phyloP scores from a whole-genome alignment of 2,888 invertebrate species.

The Dromius quadrimaculatus region DNA sequence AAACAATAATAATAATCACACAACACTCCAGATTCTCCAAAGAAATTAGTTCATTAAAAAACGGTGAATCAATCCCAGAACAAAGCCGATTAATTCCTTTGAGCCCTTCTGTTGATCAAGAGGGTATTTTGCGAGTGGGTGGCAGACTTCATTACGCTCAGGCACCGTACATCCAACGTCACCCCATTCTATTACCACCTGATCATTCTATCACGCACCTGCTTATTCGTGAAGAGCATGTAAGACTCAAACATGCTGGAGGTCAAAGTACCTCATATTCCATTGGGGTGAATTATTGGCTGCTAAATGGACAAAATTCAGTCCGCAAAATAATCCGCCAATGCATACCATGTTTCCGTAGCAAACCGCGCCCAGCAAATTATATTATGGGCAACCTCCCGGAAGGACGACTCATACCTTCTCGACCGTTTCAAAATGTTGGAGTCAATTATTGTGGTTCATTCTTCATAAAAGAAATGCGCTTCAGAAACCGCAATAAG shows the following conservation, averaged over 20 bases:
- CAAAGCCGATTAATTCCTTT: no score
- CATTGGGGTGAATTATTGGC: background rate
- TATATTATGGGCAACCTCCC: no score
- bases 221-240: background rate
- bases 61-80: no score
- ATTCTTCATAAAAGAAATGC: background rate
- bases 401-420: no score
- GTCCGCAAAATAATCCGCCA: background rate
- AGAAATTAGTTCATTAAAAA: no score
- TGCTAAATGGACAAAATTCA: background rate
- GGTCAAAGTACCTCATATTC: background rate
- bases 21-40: no score
- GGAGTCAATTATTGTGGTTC: background rate
- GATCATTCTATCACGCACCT: background rate
- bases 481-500: background rate
- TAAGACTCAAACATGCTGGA: background rate
- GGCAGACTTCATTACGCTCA: background rate
- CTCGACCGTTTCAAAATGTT: background rate
- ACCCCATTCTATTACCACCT: slow-evolving; percentile 52
- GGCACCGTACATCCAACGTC: background rate
- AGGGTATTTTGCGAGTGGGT: background rate
- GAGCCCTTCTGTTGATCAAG: background rate
- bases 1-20: no score
- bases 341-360: slow-evolving; percentile 22
- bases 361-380: no score